Base-by-base conservation (phyloP, 2,888 invertebrate species). In the Plusia festucae region DNA sequence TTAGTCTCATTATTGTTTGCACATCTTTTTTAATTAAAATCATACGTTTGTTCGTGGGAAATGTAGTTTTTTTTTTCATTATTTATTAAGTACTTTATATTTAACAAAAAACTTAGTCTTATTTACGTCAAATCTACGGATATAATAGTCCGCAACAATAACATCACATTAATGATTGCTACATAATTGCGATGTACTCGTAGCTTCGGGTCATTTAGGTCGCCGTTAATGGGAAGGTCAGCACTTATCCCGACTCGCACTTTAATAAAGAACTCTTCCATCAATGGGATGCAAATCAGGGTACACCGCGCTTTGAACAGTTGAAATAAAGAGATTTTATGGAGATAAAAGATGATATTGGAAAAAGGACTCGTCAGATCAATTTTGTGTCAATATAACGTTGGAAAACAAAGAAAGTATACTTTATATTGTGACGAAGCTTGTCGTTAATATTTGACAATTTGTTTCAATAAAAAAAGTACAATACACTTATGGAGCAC, bases 261-360 rank as follows among this genome's bases (percentile, higher is more conserved):
- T 49, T 49, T 49, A 20, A 20, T 49, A 49, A 49, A 49, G 20
- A 49, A 49, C 46, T 49, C 46, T 49, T 8, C 11, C 46, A 49
- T 49, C 46, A 49, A 49, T 49, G 46, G 46, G 46, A 49, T 49
- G 46, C 18, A 49, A 49, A 49, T 49, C 46, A 49, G 18, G 46
- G 9, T 18, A 20, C 16, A 49, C 20, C 8, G 18, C 11, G 46
- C 46, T 49, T 49, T 49, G 18, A 18, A 49, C 11, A 49, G 46
- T 49, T 49, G 5, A 40, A 40, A 49, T 49, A 20, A 49, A 18
- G 20, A 49, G 46, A 18, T 49, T 49, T 49, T 49, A 49, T 49
- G 11, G 20, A 49, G 18, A 20, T 11, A 49, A 49, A 49, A 49
- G 46, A 20, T 49, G 9, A 18, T 49, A 16, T 49, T 20, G 11